These are phyloP conservation scores for Macquaria ambigua DNA, from an alignment of 2,113 vertebrate species.

Conservation along the genomic window DNA sequence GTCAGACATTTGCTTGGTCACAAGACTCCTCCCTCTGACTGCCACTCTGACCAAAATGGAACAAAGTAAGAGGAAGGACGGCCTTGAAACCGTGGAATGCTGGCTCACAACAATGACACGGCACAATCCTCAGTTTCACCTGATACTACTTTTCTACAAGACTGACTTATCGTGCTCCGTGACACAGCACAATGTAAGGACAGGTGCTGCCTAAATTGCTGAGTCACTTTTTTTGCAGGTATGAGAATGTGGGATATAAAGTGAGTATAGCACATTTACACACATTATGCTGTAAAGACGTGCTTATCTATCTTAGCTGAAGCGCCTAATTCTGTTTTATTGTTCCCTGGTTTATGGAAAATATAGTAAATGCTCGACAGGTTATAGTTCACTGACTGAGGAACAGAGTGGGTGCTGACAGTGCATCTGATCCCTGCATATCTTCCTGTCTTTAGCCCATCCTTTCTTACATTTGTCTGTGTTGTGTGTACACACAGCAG, in stretches of 20 bases:
- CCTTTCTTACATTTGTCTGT: background rate
- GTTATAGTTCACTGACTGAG: background rate
- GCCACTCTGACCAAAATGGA: background rate
- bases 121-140: conserved; percentile 24
- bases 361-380: background rate
- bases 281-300: background rate
- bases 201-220: background rate
- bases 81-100: conserved; percentile 6
- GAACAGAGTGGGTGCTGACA: background rate
- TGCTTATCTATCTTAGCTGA: background rate
- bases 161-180: background rate
- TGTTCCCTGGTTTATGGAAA: background rate
- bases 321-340: background rate
- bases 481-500: too few species aligned
- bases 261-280: background rate
- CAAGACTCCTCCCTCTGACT: background rate
- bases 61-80: background rate
- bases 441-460: too few species aligned
- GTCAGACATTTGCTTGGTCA: background rate
- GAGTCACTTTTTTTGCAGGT: background rate
- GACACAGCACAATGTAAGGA: background rate
- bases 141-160: background rate
- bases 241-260: background rate
- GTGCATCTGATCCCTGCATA: background rate
- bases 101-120: conserved; percentile 65